Conservation (phyloP, 1,140 invertebrate species). For the Aplysia californica region DNA sequence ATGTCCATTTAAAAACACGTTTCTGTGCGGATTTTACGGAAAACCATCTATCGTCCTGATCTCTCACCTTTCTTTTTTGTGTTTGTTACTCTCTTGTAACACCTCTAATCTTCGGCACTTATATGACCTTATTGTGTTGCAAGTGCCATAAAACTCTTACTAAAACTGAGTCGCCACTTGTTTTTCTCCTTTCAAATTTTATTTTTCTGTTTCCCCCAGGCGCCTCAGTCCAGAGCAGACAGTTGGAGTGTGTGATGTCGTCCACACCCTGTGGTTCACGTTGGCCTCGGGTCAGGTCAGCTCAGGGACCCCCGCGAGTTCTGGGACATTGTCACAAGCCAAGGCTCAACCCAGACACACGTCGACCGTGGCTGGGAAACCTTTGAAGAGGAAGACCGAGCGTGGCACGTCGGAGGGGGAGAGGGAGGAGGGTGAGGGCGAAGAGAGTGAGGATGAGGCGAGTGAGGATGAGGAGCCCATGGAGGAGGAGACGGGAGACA, state of each 20-base stretch:
- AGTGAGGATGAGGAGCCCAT: background rate
- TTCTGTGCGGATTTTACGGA: too few relatives aligned
- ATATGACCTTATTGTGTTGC: too few relatives aligned
- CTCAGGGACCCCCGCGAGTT: background rate
- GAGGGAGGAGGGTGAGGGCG: too few relatives aligned
- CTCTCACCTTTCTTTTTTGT: too few relatives aligned
- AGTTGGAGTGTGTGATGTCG: background rate
- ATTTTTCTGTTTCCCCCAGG: background rate
- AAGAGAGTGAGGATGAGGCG: background rate
- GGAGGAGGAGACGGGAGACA: background rate
- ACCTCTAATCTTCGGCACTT: too few relatives aligned
- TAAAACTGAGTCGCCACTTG: background rate
- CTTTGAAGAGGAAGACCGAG: too few relatives aligned
- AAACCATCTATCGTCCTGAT: too few relatives aligned
- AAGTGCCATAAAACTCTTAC: too few relatives aligned
- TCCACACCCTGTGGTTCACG: slow-evolving; percentile 10
- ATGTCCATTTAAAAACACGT: too few relatives aligned
- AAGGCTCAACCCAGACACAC: background rate
- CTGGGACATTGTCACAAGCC: background rate
- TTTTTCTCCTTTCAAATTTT: background rate
- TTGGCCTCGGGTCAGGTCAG: background rate
- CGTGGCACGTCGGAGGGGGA: too few relatives aligned
- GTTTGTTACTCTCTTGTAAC: too few relatives aligned
- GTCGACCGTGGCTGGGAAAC: background rate
- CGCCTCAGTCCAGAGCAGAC: background rate